Percentiles rank a stretch among this genome's conserved stretches.
Conservation (phyloP, 2,113 vertebrate genomes). For the Sardina pilchardus region DNA sequence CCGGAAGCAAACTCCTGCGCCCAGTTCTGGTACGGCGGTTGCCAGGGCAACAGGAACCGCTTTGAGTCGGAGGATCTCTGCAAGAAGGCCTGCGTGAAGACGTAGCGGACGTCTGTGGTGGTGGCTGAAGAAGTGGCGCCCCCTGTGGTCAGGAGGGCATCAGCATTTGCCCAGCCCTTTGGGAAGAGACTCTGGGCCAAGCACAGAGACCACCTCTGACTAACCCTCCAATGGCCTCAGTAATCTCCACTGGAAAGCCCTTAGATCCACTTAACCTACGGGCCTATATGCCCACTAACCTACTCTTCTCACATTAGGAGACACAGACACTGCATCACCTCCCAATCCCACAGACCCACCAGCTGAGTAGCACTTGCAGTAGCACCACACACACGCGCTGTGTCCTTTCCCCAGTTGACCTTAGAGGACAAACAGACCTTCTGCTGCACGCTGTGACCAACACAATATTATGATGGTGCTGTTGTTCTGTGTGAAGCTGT, state of each 20-base stretch:
- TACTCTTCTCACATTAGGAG: neutral
- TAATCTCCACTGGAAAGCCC: neutral
- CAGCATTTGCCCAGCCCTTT: too few relatives aligned
- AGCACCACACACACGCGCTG: neutral
- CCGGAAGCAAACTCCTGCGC: slow-evolving; percentile 77
- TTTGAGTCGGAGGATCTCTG: slow-evolving; percentile 78
- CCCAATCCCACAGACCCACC: neutral
- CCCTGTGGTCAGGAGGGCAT: too few relatives aligned
- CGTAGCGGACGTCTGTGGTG: slow-evolving; percentile 42
- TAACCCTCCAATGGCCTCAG: neutral
- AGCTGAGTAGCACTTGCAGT: neutral
- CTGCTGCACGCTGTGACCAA: too few relatives aligned
- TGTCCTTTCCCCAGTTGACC: neutral
- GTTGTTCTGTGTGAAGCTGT: neutral
- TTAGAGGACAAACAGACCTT: neutral
- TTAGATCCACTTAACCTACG: neutral
- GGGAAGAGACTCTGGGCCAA: too few relatives aligned
- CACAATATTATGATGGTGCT: too few relatives aligned
- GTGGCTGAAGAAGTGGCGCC: too few relatives aligned
- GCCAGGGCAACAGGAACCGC: slow-evolving; percentile 79
- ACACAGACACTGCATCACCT: neutral
- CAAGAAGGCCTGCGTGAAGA: slow-evolving; percentile 66
- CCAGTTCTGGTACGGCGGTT: slow-evolving; percentile 89
- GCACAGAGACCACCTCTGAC: too few relatives aligned
- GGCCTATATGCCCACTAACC: neutral